These are phyloP conservation scores for Boleophthalmus pectinirostris DNA, from an alignment of 2,113 vertebrate genomes.

Conservation along the genomic window DNA sequence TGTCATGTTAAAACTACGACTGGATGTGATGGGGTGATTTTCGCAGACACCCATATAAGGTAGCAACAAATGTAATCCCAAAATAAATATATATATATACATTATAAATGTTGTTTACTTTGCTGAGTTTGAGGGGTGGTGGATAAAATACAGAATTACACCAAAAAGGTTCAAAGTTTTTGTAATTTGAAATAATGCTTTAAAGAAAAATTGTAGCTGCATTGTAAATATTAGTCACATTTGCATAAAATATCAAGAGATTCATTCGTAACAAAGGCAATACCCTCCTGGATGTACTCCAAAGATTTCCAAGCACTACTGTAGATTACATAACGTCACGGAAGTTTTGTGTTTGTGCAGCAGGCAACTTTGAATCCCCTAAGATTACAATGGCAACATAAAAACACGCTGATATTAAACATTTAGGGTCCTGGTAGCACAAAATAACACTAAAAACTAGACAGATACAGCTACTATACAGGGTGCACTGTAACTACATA, in stretches of 20 bases:
- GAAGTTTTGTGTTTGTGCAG: not conserved
- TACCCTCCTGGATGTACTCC: not conserved
- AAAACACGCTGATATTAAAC: not conserved
- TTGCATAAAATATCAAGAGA: not conserved
- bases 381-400: not conserved
- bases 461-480: conserved; percentile 29
- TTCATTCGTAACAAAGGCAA: not conserved
- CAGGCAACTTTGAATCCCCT: not conserved
- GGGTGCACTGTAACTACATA: conserved; percentile 28
- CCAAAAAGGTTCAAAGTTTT: not conserved
- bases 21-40: not conserved
- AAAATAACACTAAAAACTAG: not conserved
- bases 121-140: not conserved
- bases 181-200: not conserved
- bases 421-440: not conserved
- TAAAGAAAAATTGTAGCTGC: not conserved
- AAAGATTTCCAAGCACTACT: not conserved
- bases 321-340: not conserved
- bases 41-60: not conserved
- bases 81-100: not conserved
- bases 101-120: conserved; percentile 11
- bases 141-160: not conserved
- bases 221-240: not conserved
- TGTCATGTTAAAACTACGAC: conserved; percentile 1
- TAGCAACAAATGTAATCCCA: not conserved